Evolutionary conservation across 2,888 invertebrate genomes (phyloP).

Genomic region (Caenorhabditis sp.): DNA sequence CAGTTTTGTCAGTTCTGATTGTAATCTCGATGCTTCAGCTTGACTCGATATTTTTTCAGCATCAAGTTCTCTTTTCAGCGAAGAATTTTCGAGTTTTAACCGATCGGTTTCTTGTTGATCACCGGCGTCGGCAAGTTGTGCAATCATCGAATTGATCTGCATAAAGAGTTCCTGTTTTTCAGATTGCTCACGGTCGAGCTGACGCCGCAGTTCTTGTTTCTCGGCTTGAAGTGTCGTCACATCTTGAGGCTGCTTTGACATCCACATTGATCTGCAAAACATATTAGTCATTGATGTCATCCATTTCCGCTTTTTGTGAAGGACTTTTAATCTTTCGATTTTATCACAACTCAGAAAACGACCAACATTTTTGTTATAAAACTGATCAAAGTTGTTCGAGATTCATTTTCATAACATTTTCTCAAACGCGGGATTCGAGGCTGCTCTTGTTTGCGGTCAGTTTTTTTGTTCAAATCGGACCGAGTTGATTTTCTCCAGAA

Average conservation of each 20-base stretch:
- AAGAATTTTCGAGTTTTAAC: slow-evolving; percentile 34
- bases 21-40: slow-evolving; percentile 17
- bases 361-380: too few species aligned
- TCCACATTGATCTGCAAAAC: slow-evolving; percentile 44
- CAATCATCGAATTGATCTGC: slow-evolving; percentile 67
- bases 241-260: slow-evolving; percentile 62
- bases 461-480: too few species aligned
- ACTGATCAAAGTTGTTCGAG: too few species aligned
- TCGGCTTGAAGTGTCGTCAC: slow-evolving; percentile 60
- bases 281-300: too few species aligned
- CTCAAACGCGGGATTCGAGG: too few species aligned
- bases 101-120: slow-evolving; percentile 35
- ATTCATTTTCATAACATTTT: too few species aligned
- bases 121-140: slow-evolving; percentile 59
- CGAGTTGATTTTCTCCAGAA: too few species aligned
- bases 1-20: slow-evolving; percentile 18
- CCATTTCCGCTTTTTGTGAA: too few species aligned
- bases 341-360: too few species aligned
- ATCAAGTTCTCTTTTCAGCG: slow-evolving; percentile 25
- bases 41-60: slow-evolving; percentile 14
- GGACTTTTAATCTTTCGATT: too few species aligned
- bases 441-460: too few species aligned
- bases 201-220: slow-evolving; percentile 63
- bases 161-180: slow-evolving; percentile 68
- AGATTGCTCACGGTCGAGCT: slow-evolving; percentile 65